phyloP scores from a whole-genome alignment of 2,888 invertebrate genomes.

The Conops quadrifasciatus region DNA sequence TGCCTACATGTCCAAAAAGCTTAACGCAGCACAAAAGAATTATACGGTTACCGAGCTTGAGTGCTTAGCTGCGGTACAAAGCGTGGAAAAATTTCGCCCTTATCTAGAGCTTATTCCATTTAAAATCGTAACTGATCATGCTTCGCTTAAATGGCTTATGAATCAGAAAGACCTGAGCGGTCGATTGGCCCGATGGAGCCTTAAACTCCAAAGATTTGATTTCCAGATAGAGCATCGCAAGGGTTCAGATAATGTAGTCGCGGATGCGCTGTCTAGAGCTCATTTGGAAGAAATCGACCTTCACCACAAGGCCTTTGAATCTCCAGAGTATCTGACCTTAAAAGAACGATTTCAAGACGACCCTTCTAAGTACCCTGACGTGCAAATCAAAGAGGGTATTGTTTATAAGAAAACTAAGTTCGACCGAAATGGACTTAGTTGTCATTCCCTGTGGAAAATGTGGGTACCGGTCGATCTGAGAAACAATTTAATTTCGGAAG shows the following conservation, averaged over 20 bases:
- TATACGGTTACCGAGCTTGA: not conserved
- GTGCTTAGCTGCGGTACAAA: slow-evolving; percentile 3
- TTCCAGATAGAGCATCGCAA: slow-evolving; percentile 26
- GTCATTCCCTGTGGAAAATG: too few species aligned
- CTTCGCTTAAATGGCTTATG: slow-evolving; percentile 31
- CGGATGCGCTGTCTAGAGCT: slow-evolving; percentile 26
- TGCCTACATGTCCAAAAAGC: slow-evolving; percentile 23
- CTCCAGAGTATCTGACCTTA: too few species aligned
- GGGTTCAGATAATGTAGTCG: slow-evolving; percentile 26
- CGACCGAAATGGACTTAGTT: too few species aligned
- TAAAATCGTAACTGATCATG: not conserved
- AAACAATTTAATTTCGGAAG: too few species aligned
- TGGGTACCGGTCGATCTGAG: too few species aligned
- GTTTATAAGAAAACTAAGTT: too few species aligned
- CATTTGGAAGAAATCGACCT: too few species aligned
- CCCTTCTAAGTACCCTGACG: too few species aligned
- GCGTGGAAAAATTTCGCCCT: not conserved
- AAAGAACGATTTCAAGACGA: too few species aligned
- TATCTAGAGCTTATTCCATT: not conserved
- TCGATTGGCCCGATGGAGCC: slow-evolving; percentile 37
- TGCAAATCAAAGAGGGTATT: too few species aligned
- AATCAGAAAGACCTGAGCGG: slow-evolving; percentile 48
- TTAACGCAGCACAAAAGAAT: slow-evolving; percentile 2
- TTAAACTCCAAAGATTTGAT: slow-evolving; percentile 23
- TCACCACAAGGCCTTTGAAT: too few species aligned